A percentile compares a stretch with the other conserved stretches of the same genome.
These are phyloP conservation scores for Cotesia chilonis DNA, from an alignment of 1,140 invertebrate genomes.

Conservation along the genomic window DNA sequence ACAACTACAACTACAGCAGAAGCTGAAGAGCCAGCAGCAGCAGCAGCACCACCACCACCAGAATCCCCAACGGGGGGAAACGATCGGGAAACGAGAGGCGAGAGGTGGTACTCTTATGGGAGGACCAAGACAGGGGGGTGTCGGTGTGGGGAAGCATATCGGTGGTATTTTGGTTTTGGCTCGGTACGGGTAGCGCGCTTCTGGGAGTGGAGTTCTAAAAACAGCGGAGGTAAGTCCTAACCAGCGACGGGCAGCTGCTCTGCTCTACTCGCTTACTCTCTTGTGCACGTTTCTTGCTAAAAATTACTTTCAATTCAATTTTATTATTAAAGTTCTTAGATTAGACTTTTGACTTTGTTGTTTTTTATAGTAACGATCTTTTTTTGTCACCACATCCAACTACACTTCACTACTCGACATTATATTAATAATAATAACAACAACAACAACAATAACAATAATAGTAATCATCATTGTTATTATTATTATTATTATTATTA, in stretches of 20 bases:
- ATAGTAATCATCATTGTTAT: no score
- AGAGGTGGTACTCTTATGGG: conserved; percentile 19
- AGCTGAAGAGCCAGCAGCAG: no score
- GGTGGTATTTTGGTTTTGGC: conserved; percentile 67
- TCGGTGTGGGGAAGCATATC: conserved; percentile 43
- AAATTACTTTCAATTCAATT: conserved; percentile 20
- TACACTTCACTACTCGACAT: conserved; percentile 20
- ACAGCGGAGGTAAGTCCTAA: conserved; percentile 66
- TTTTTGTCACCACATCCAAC: conserved; percentile 11
- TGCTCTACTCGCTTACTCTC: conserved; percentile 38
- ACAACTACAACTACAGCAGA: no score
- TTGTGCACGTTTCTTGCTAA: conserved; percentile 39
- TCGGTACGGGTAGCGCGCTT: conserved; percentile 63
- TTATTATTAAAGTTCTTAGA: conserved; percentile 24
- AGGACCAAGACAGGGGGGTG: conserved; percentile 33
- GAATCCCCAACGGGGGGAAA: background rate
- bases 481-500: no score
- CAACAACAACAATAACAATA: no score
- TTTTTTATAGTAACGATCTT: background rate
- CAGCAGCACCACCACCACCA: no score
- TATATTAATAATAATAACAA: no score
- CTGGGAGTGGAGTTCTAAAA: conserved; percentile 67
- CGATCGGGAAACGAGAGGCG: conserved; percentile 14
- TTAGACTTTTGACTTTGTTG: background rate
- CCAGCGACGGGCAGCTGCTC: conserved; percentile 41